Evolutionary conservation across 1,140 invertebrate genomes (phyloP).

Genomic region (Drosophila willistoni): DNA sequence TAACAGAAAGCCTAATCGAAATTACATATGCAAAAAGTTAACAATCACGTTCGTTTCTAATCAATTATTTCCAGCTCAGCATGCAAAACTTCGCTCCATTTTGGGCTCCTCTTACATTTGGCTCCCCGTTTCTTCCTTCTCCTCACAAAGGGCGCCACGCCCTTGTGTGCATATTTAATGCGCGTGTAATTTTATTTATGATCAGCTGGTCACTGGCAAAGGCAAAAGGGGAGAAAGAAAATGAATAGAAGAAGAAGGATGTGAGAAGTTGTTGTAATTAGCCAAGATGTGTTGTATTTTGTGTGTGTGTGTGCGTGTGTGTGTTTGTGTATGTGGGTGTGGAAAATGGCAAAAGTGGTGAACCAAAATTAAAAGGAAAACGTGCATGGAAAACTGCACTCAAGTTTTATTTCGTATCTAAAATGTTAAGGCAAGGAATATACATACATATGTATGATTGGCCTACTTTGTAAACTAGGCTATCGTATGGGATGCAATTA

Average conservation of each 20-base stretch:
- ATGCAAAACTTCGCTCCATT: constrained; percentile 39
- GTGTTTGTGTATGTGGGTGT: neutral
- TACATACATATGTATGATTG: too few relatives aligned
- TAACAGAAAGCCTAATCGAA: constrained; percentile 55
- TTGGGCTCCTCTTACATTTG: neutral
- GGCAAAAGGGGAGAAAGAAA: too few relatives aligned
- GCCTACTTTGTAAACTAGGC: neutral
- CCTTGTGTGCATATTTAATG: constrained; percentile 60
- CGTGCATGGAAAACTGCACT: constrained; percentile 6
- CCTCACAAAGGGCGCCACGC: constrained; percentile 27
- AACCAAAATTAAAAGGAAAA: constrained; percentile 39
- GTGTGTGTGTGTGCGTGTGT: neutral
- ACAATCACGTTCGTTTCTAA: constrained; percentile 80
- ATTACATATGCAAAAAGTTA: constrained; percentile 82
- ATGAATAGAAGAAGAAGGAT: neutral
- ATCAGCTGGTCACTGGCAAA: constrained; percentile 36
- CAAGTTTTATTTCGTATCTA: neutral
- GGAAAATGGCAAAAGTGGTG: neutral
- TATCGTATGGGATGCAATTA: too few relatives aligned
- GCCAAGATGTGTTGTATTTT: neutral
- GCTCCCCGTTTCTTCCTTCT: neutral
- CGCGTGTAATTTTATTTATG: constrained; percentile 70
- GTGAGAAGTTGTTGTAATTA: constrained; percentile 24
- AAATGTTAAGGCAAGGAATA: neutral
- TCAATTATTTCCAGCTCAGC: constrained; percentile 73